Conservation (phyloP, 2,888 invertebrate species). For the Hydrotaea diabolus region DNA sequence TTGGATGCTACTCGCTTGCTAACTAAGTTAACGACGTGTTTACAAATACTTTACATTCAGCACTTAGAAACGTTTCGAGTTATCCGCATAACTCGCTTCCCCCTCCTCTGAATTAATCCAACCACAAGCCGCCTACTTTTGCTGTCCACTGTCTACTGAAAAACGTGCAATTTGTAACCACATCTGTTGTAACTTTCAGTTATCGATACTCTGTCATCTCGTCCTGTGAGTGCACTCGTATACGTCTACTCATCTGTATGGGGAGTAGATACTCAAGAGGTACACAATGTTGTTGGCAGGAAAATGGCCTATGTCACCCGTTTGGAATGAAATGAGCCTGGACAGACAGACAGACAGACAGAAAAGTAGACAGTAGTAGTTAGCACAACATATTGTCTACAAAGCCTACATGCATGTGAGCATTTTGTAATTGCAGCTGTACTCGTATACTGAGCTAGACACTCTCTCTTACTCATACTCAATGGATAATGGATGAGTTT, state of each 20-base stretch:
- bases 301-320: conserved; percentile 1
- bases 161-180: conserved; percentile 57
- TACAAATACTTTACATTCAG: no score
- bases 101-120: no score
- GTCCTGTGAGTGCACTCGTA: not conserved
- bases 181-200: conserved; percentile 41
- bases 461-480: conserved; percentile 44
- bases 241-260: not conserved
- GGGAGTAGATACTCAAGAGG: not conserved
- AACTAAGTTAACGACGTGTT: no score
- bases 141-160: not conserved
- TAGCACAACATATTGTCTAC: not conserved
- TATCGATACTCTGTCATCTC: conserved; percentile 48
- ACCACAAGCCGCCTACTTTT: not conserved
- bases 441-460: not conserved
- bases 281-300: not conserved
- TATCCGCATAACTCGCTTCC: no score
- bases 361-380: not conserved
- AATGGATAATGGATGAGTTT: conserved; percentile 49
- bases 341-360: no score
- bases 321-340: not conserved
- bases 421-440: not conserved
- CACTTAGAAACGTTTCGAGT: no score
- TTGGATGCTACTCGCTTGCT: no score
- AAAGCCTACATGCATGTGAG: not conserved